Evolutionary conservation across 2,797 vertebrate genomes (phyloP).

Genomic region (Varecia variegata): DNA sequence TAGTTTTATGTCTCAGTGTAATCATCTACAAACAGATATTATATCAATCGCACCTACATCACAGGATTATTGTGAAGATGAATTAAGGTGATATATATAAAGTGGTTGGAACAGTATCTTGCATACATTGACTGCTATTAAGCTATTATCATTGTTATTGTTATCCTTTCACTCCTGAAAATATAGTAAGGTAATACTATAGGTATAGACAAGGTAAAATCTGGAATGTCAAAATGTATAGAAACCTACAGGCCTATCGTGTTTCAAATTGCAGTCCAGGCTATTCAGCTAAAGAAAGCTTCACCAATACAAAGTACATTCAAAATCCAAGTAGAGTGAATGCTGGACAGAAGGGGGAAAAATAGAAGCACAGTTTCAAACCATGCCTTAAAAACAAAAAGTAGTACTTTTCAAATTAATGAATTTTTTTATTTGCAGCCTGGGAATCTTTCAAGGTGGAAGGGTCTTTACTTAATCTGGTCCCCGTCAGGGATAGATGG

Average conservation of each 20-base stretch:
- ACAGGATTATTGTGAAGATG: not conserved
- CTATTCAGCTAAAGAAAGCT: not conserved
- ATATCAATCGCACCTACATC: not conserved
- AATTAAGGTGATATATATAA: not conserved
- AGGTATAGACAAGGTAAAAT: not conserved
- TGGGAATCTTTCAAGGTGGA: not conserved
- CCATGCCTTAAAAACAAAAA: not conserved
- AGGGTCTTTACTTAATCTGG: not conserved
- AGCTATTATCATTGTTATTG: not conserved
- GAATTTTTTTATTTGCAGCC: not conserved
- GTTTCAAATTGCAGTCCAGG: not conserved
- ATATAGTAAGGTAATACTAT: not conserved
- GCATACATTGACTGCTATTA: not conserved
- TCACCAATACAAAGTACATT: not conserved
- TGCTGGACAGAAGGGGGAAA: too few relatives aligned
- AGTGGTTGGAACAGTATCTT: not conserved
- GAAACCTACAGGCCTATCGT: not conserved
- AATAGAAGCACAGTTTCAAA: not conserved
- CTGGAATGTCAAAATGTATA: not conserved
- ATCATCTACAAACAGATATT: not conserved
- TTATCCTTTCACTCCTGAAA: slow-evolving; percentile 27
- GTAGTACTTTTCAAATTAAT: not conserved
- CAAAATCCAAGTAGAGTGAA: not conserved
- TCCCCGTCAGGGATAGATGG: not conserved
- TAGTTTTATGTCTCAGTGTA: not conserved